Base-by-base conservation (phyloP, 2,888 invertebrate genomes). In the Cataglyphis rosenhaueri region DNA sequence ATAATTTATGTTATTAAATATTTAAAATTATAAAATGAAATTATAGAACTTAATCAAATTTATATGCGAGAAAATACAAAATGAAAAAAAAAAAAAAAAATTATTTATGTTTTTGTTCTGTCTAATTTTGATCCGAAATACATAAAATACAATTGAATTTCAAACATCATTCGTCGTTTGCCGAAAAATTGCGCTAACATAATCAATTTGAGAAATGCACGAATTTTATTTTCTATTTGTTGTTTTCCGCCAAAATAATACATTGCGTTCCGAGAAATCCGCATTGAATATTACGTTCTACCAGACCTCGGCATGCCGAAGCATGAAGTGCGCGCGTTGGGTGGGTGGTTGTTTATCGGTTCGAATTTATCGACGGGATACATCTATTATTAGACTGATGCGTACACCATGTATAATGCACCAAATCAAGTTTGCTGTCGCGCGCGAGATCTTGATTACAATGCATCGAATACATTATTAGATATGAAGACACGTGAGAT, bases 371-470 rank as follows among this genome's bases (percentile, higher is more conserved):
- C 64, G 68, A 57, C 52, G 29, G 15, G 32, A 6, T 25, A 59
- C 9, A 65, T 65, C 75, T 84, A 84, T 84, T 84, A 85, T 84
- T 76, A 81, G 84, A 84, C 12, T 12, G n/a, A 48, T 48, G 44
- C 21, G 52, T 29, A 25, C 21, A 44, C 18, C 18, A 59, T 32
- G 5, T 32, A 59, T 44, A 44, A 71, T 10, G 35, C 35, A 57
- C 15, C 55, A 44, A 78, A 78, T 70, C 35, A 70, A 35, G 35
- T 61, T 79, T 61, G 41, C 32, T 32, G 2, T 12, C 35, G 32
- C 65, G n/a, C 29, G n/a, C 44, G 29, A 75, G 12, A 57, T 70
- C 41, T 78, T 32, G 44, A 70, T 57, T 59, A 29, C 21, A n/a
- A 38, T 9, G 29, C 18, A 10, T 44, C 38, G 48, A 52, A 65